Base-by-base conservation (phyloP, 2,888 invertebrate genomes). In the Nomada fabriciana region DNA sequence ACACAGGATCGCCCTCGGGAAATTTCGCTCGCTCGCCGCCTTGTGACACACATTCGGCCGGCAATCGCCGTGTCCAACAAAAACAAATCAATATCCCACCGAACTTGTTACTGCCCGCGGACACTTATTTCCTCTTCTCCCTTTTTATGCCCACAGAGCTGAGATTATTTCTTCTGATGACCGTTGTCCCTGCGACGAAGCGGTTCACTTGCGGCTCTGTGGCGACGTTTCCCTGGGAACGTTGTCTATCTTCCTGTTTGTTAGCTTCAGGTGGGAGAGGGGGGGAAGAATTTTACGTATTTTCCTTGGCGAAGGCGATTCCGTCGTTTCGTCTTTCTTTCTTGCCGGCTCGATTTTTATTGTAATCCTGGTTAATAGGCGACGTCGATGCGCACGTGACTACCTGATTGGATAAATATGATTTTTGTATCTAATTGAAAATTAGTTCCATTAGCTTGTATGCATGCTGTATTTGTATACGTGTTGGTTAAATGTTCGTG, bases 61-160 rank as follows among this genome's bases (percentile, higher is more conserved):
- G 57, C 60, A 72, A 83, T 71, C 83, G 68, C 67, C 18, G 67
- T 80, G 84, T 82, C 83, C 81, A 90, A 90, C 86, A 85, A 91
- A 89, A 90, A 91, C 90, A 90, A 90, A 91, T 91, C 90, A 86
- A 90, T 90, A 87, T 78, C 55, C 47, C 9, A 43, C 61, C 29
- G 43, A 60, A 60, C 63, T 23, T 23, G 13, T 63, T 55, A 64
- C 60, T 68, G 77, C 63, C 82, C 42, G 53, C 52, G 72, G 68
- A 77, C 47, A 82, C 71, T 72, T 82, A 74, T 69, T 63, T 68
- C 53, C 11, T 47, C 15, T 10, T 15, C 68, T 43, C 43, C 67
- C 60, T 43, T 47, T 47, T 4, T 64, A 18, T 13, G 25, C 9
- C 2, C 42, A 43, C 55, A 15, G 43, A 42, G 65, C 55, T n/a